Percentiles rank a stretch among this genome's conserved stretches.
These are phyloP conservation scores for Lordiphosa andalusiaca DNA, from an alignment of 2,888 invertebrate species.

Conservation along the genomic window DNA sequence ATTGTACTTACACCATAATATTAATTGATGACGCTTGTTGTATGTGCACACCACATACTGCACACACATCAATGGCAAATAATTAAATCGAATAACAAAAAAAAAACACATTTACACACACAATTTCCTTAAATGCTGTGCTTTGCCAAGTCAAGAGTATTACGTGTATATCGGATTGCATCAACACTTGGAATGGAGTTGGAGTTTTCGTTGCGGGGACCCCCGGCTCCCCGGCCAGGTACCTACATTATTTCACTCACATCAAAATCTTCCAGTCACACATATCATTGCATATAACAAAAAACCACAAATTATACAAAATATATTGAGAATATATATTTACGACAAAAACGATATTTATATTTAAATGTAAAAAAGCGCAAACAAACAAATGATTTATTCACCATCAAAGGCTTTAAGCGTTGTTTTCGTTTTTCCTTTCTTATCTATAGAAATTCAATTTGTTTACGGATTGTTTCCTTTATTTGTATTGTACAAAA, in stretches of 20 bases:
- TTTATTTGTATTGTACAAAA: conserved; percentile 35
- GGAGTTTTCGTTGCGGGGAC: conserved; percentile 4
- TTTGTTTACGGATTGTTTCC: conserved; percentile 28
- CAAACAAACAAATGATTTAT: background rate
- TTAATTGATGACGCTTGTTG: conserved; percentile 11
- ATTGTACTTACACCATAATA: conserved; percentile 18
- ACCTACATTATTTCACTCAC: conserved; percentile 47
- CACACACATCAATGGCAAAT: background rate
- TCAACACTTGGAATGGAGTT: conserved; percentile 4
- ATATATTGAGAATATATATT: conserved; percentile 44
- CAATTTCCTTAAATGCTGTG: conserved; percentile 26
- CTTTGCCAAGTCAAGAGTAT: conserved; percentile 36
- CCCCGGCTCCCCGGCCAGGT: conserved; percentile 11
- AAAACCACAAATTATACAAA: conserved; percentile 29
- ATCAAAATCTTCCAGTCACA: conserved; percentile 67
- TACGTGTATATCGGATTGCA: conserved; percentile 14
- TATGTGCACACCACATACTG: conserved; percentile 10
- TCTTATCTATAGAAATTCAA: conserved; percentile 25
- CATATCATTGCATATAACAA: conserved; percentile 65
- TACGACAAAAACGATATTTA: conserved; percentile 29
- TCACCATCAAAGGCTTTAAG: conserved; percentile 7
- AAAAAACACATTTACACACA: conserved; percentile 13
- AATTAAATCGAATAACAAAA: too few relatives aligned
- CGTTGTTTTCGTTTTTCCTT: conserved; percentile 1
- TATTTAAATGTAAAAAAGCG: conserved; percentile 14